Conservation (phyloP, 2,113 vertebrate species). For the Colius striatus region DNA sequence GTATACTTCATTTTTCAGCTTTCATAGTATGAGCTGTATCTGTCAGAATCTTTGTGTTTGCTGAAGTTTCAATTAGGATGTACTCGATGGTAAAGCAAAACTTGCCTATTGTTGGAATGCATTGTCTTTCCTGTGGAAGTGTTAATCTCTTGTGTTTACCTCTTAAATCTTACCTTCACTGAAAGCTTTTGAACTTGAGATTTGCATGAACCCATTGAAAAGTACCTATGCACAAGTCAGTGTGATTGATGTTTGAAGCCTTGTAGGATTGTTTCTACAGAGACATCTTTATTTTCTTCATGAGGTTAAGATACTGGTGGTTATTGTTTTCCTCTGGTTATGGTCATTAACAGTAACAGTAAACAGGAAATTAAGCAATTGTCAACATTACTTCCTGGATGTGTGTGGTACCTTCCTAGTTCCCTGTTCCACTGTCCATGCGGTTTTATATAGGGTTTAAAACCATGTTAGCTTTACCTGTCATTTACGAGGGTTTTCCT, state of each 20-base stretch:
- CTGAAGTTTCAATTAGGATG: not conserved
- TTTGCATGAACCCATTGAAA: not conserved
- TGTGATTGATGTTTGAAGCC: not conserved
- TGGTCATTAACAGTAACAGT: not conserved
- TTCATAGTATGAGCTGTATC: not conserved
- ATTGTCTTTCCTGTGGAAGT: not conserved
- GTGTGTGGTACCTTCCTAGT: not conserved
- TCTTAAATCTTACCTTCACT: not conserved
- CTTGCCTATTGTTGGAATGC: not conserved
- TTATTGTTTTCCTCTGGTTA: not conserved
- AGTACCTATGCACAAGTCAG: not conserved
- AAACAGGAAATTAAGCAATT: not conserved
- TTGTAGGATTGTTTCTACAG: not conserved
- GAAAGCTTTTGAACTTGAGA: not conserved
- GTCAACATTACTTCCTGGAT: not conserved
- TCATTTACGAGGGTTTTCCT: not conserved
- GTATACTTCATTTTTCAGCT: not conserved
- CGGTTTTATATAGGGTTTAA: not conserved
- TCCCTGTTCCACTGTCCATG: not conserved
- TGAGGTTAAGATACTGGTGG: not conserved
- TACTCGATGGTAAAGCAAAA: not conserved
- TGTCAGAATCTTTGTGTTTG: not conserved
- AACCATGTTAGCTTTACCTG: not conserved
- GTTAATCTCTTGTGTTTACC: not conserved
- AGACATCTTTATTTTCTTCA: not conserved